Evolutionary conservation across 2,888 invertebrate species (phyloP), one percentile per base, ranked within the genome.

Genomic region (Aromia moschata): DNA sequence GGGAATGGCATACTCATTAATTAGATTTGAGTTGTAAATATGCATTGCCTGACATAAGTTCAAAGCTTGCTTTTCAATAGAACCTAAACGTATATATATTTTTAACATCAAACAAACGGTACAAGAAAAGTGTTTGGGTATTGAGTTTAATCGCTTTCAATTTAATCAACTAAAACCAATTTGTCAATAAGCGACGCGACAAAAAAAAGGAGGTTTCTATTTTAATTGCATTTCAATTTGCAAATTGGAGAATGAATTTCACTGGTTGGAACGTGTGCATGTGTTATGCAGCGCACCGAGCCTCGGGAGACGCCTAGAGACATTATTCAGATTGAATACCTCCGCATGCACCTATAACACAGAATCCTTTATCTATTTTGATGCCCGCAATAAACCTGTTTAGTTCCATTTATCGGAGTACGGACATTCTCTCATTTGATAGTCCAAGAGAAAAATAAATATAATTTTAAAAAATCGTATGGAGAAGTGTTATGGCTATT

Each of bases 241-340:
- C 74, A 75, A 73, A 77, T 77, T 75, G 76, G 72, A 73, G 75
- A 76, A 75, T 75, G 75, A 75, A 75, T 77, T 77, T 74, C 71
- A 56, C 64, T 63, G 61, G 33, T 10, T 67, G 68, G 68, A 74
- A 76, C 77, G 77, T 77, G 77, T 60, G 59, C 62, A 75, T 63
- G 56, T 62, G 56, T 51, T 56, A 52, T 62, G 58, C 57, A 57
- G 51, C 55, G 62, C 57, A 56, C 47, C 45, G 51, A 25, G 45
- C 59, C 62, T 51, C 55, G 45, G 55, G 62, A 63, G 54, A 57
- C 59, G 62, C 62, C 62, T 60, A 57, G 40, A 60, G 59, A 60
- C 62, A 63, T 63, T 63, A 60, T 63, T 59, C 62, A 63, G 62
- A 63, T 63, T 63, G 57, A 57, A 63, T 60, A 63, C 59, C 49